Evolutionary conservation across 2,888 invertebrate species (phyloP).

Genomic region (Brachypalpus laphriformis): DNA sequence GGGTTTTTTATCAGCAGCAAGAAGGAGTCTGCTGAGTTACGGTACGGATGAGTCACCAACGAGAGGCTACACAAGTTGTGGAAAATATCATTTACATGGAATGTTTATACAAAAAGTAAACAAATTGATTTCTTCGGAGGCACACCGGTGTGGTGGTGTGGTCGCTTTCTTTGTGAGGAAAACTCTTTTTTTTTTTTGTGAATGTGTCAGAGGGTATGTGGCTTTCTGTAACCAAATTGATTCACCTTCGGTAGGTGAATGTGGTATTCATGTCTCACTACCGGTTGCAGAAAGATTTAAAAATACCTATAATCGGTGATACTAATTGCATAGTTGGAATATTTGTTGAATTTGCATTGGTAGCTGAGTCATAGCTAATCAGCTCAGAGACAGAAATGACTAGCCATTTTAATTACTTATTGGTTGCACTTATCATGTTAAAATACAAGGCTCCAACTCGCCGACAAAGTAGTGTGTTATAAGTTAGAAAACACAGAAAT

Average conservation of each 20-base stretch:
- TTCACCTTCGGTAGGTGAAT: not conserved
- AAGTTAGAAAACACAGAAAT: too few relatives aligned
- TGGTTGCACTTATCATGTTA: too few relatives aligned
- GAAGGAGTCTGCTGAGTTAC: slow-evolving; percentile 12
- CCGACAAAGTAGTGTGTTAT: too few relatives aligned
- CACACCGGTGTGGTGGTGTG: not conserved
- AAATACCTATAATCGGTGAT: too few relatives aligned
- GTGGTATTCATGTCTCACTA: not conserved
- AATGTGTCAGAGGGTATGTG: not conserved
- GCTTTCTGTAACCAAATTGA: not conserved
- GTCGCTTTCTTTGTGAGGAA: slow-evolving; percentile 5
- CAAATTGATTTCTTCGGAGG: slow-evolving; percentile 51
- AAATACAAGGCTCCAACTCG: too few relatives aligned
- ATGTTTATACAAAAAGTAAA: slow-evolving; percentile 46
- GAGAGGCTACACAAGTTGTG: slow-evolving; percentile 1
- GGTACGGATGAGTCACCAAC: slow-evolving; percentile 44
- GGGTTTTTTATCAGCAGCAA: slow-evolving; percentile 85
- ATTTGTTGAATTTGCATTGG: not conserved
- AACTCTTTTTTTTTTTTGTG: not conserved
- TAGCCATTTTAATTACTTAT: too few relatives aligned
- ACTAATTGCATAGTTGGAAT: not conserved
- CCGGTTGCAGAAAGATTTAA: not conserved
- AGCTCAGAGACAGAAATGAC: too few relatives aligned
- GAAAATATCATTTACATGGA: slow-evolving; percentile 17
- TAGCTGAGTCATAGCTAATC: not conserved